Evolutionary conservation across 2,113 vertebrate species (phyloP).

Genomic region (Brachyhypopomus gauderio): DNA sequence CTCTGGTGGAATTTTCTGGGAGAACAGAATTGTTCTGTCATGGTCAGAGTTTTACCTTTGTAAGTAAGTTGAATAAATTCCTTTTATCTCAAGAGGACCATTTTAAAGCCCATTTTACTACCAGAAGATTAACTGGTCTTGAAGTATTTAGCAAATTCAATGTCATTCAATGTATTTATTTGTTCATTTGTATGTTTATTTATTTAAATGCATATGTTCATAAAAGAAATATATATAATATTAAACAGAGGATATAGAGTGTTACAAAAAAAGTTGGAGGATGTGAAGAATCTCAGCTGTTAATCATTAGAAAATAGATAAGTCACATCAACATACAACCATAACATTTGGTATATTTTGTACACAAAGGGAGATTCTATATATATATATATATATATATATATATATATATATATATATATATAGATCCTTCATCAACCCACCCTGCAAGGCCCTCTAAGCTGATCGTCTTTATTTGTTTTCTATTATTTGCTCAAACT

Average conservation of each 20-base stretch:
- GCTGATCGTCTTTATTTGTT: too few species aligned
- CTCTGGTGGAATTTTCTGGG: conserved; percentile 72
- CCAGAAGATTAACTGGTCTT: neutral
- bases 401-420: too few species aligned
- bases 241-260: neutral
- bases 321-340: neutral
- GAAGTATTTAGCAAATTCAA: too few species aligned
- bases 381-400: neutral
- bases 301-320: neutral
- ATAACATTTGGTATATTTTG: neutral
- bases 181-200: neutral
- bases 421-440: too few species aligned
- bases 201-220: neutral
- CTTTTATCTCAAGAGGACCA: conserved; percentile 78
- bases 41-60: conserved; percentile 87
- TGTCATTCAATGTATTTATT: too few species aligned
- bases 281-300: neutral
- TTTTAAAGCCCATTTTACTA: conserved; percentile 50
- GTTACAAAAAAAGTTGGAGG: neutral
- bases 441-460: too few species aligned
- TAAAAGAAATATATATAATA: neutral
- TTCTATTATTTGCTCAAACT: too few species aligned
- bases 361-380: neutral
- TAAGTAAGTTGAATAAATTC: conserved; percentile 86
- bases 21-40: conserved; percentile 77